These are phyloP conservation scores for Mesochorus sp. DNA, from an alignment of 2,888 invertebrate genomes.

Conservation along the genomic window DNA sequence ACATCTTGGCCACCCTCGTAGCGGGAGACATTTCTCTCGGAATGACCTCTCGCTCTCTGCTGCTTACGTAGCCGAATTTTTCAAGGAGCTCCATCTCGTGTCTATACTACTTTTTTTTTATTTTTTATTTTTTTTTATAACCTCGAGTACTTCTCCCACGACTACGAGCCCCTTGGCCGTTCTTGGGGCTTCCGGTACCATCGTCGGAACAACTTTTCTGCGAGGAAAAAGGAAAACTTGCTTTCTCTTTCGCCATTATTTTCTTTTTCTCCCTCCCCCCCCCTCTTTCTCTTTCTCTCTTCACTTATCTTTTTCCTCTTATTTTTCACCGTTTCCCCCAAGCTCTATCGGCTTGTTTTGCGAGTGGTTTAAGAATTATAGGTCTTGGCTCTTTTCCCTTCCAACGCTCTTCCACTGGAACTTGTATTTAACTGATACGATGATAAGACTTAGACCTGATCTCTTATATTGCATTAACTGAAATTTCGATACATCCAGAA, in stretches of 20 bases:
- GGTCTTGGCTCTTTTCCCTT: constrained; percentile 42
- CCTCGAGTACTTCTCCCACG: neutral
- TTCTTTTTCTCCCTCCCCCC: constrained; percentile 18
- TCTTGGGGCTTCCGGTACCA: constrained; percentile 15
- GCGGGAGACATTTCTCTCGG: constrained; percentile 47
- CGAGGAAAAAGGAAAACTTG: constrained; percentile 33
- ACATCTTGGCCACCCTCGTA: constrained; percentile 9
- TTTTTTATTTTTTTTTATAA: neutral
- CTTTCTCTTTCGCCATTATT: neutral
- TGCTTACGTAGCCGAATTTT: constrained; percentile 64
- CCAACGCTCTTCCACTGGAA: constrained; percentile 10
- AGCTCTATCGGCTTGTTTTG: constrained; percentile 55
- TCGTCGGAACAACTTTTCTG: constrained; percentile 33
- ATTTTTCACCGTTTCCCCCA: neutral
- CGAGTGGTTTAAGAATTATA: constrained; percentile 63
- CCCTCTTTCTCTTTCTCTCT: constrained; percentile 32
- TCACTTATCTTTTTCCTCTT: constrained; percentile 37
- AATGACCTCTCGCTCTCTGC: constrained; percentile 45
- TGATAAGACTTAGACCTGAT: constrained; percentile 22
- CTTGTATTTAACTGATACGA: too few species aligned
- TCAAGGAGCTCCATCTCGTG: constrained; percentile 55
- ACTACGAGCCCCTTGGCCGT: constrained; percentile 30
- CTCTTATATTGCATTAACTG: too few species aligned
- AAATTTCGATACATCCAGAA: too few species aligned
- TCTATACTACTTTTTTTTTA: constrained; percentile 19